A percentile compares a stretch with the other conserved stretches of the same genome.
Evolutionary conservation across 2,113 vertebrate species (phyloP).

Genomic region (Sander vitreus): DNA sequence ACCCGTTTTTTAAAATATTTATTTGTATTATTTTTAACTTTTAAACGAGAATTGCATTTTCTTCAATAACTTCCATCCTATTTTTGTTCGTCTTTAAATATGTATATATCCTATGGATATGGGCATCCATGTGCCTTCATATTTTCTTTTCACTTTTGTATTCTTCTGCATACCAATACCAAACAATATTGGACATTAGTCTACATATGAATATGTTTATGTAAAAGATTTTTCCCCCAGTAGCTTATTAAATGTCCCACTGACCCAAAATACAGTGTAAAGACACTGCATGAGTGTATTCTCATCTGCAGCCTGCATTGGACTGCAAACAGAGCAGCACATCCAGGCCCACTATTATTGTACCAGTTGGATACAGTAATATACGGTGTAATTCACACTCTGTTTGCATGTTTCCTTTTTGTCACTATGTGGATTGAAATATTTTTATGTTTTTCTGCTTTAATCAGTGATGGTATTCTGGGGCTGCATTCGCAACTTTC

Average conservation of each 20-base stretch:
- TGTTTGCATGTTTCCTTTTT: conserved; percentile 8
- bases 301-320: conserved; percentile 23
- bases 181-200: neutral
- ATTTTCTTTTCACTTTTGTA: too few relatives aligned
- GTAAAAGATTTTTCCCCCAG: neutral
- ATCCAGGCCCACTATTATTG: conserved; percentile 2
- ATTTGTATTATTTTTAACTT: neutral
- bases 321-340: neutral
- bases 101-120: neutral
- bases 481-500: conserved; percentile 21
- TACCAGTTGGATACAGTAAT: neutral
- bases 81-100: neutral
- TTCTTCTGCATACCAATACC: neutral
- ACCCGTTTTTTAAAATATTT: neutral
- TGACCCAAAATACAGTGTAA: neutral
- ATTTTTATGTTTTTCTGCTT: neutral
- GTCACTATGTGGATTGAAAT: neutral
- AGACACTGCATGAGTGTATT: conserved; percentile 41
- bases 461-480: neutral
- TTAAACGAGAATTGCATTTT: neutral
- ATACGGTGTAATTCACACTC: too few relatives aligned
- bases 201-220: neutral
- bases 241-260: neutral
- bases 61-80: neutral
- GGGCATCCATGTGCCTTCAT: neutral